These are phyloP conservation scores for Echiichthys vipera DNA, from an alignment of 2,797 vertebrate species.

Conservation along the genomic window DNA sequence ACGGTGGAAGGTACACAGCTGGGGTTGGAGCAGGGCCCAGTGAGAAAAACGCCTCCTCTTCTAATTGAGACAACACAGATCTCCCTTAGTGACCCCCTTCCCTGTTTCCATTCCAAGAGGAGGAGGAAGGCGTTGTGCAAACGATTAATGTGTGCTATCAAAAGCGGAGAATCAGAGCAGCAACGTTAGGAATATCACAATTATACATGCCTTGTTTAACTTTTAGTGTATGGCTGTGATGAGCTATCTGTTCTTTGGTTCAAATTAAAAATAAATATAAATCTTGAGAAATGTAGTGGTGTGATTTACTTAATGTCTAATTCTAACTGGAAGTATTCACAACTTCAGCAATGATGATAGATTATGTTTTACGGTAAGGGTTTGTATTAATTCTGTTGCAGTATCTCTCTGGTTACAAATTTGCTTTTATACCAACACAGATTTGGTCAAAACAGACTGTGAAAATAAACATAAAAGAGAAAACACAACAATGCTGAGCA, in stretches of 20 bases:
- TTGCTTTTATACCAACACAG: not conserved
- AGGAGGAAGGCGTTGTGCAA: conserved; percentile 40
- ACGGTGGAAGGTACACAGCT: conserved; percentile 79
- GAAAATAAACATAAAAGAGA: conserved; percentile 17
- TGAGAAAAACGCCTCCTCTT: conserved; percentile 71
- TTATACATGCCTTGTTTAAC: not conserved
- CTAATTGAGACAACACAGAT: conserved; percentile 75
- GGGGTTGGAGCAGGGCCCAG: conserved; percentile 76
- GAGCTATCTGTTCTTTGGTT: not conserved
- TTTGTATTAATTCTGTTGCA: not conserved
- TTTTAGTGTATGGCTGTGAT: not conserved
- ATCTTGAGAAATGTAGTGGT: not conserved
- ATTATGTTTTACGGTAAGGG: not conserved
- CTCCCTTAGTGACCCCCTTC: conserved; percentile 62
- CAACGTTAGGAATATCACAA: not conserved
- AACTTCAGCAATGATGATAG: conserved; percentile 9
- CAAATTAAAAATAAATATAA: not conserved
- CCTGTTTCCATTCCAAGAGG: conserved; percentile 55
- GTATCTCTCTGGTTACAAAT: not conserved
- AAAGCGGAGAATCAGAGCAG: not conserved
- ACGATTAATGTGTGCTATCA: conserved; percentile 27
- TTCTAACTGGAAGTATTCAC: conserved; percentile 6
- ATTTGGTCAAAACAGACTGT: conserved; percentile 18
- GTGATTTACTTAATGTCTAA: conserved; percentile 9
- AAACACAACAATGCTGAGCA: conserved; percentile 9